Percentiles rank a stretch among this genome's conserved stretches.
Evolutionary conservation across 1,140 invertebrate genomes (phyloP).

Genomic region (Diachasmimorpha longicaudata): DNA sequence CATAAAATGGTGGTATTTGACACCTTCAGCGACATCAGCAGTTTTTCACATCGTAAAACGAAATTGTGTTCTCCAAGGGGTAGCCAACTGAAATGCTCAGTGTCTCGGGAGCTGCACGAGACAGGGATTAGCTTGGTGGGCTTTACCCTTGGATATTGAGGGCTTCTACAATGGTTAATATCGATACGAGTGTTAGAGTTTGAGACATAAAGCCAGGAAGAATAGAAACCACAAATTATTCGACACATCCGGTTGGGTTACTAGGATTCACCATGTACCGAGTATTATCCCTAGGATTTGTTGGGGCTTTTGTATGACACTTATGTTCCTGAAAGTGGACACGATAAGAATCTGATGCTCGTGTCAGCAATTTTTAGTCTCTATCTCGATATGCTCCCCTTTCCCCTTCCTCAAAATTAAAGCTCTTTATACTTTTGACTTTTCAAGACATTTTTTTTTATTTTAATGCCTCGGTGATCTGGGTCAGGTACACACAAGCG

Average conservation of each 20-base stretch:
- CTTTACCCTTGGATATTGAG: neutral
- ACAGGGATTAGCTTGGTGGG: conserved; percentile 7
- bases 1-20: neutral
- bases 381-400: neutral
- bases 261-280: neutral
- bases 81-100: neutral
- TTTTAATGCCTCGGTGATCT: neutral
- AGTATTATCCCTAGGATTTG: neutral
- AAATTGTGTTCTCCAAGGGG: neutral
- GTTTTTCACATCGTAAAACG: conserved; percentile 7
- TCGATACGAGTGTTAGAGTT: neutral
- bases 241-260: neutral
- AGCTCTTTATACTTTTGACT: neutral
- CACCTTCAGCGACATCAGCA: neutral
- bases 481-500: neutral
- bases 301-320: neutral
- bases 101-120: neutral
- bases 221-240: neutral
- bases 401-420: neutral
- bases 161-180: neutral
- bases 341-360: neutral
- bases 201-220: neutral
- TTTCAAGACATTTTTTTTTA: neutral
- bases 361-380: neutral
- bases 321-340: neutral